phyloP scores from a whole-genome alignment of 2,888 invertebrate genomes.

The Calameuta idolon region DNA sequence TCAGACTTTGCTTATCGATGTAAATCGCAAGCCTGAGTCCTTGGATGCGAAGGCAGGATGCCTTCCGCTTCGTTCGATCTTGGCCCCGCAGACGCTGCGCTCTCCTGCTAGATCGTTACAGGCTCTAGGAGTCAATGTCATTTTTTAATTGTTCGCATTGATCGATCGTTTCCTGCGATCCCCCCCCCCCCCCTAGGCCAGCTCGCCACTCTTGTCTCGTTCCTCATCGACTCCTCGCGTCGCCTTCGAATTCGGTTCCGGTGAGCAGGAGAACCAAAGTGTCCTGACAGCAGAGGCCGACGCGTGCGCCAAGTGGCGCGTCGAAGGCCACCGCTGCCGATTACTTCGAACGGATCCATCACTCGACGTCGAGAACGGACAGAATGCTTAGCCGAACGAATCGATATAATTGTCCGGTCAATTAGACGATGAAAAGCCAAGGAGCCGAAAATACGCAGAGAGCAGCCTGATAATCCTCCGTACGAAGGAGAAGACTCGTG shows the following conservation, averaged over 20 bases:
- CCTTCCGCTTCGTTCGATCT: not conserved
- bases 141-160: slow-evolving; percentile 38
- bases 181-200: not conserved
- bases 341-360: slow-evolving; percentile 36
- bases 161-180: slow-evolving; percentile 19
- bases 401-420: slow-evolving; percentile 50
- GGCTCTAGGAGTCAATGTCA: too few species aligned
- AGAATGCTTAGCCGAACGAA: slow-evolving; percentile 25
- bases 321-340: not conserved
- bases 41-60: not conserved
- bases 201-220: slow-evolving; percentile 31
- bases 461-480: not conserved
- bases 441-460: not conserved
- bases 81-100: slow-evolving; percentile 21
- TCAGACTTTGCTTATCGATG: slow-evolving; percentile 28
- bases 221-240: slow-evolving; percentile 1
- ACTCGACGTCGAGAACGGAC: slow-evolving; percentile 34
- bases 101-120: slow-evolving; percentile 39
- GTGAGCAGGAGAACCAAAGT: not conserved
- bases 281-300: not conserved
- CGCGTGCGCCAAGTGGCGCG: not conserved
- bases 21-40: slow-evolving; percentile 49
- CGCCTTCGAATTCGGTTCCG: too few species aligned
- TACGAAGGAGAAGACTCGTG: not conserved
- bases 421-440: slow-evolving; percentile 37